A percentile compares a stretch with the other conserved stretches of the same genome.
Conservation (phyloP, 2,113 vertebrate species). For the Pipra filicauda region DNA sequence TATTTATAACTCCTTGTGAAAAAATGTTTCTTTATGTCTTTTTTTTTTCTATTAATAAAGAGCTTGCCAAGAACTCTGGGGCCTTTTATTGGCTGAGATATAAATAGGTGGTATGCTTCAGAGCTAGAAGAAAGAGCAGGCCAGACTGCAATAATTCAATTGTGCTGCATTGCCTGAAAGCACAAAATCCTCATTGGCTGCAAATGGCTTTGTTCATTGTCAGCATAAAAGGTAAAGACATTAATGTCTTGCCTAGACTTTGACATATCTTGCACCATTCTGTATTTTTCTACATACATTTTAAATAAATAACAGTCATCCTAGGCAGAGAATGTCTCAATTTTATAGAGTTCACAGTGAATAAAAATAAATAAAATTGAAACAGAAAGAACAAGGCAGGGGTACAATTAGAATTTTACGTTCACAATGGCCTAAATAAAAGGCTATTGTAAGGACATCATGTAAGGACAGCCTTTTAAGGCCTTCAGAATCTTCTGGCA, state of each 20-base stretch:
- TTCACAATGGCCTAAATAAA: background rate
- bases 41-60: background rate
- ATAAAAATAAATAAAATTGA: background rate
- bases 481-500: background rate
- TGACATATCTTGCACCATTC: background rate
- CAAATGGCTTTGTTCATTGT: background rate
- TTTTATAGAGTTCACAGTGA: background rate
- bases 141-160: background rate
- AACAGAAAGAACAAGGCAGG: background rate
- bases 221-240: background rate
- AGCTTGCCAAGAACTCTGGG: background rate
- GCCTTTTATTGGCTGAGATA: background rate
- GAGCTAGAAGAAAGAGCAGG: background rate
- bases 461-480: background rate
- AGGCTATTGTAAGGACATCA: background rate
- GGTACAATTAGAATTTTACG: background rate
- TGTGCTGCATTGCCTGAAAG: background rate
- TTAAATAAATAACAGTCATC: background rate
- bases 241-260: background rate
- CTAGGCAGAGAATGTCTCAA: background rate
- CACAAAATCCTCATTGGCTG: background rate
- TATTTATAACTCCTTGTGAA: background rate
- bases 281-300: background rate
- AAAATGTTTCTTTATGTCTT: background rate
- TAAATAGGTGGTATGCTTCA: background rate